Conservation (phyloP, 2,797 vertebrate genomes). For the Manis crassicaudata region DNA sequence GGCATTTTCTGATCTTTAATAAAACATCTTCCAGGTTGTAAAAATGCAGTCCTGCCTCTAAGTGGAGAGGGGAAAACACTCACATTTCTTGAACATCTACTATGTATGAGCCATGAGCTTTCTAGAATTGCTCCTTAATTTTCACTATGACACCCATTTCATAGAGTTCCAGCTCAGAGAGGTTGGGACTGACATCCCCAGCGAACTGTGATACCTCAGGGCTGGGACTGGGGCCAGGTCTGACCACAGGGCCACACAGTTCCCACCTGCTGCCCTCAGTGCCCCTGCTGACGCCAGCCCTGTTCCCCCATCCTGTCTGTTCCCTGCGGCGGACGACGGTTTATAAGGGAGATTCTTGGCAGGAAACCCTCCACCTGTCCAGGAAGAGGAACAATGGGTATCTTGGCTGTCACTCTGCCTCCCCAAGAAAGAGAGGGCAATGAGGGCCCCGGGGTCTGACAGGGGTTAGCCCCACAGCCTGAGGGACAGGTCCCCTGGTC, state of each 20-base stretch:
- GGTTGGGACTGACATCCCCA: background rate
- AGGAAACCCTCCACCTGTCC: background rate
- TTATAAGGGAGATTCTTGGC: background rate
- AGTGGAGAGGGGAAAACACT: background rate
- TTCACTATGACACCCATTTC: background rate
- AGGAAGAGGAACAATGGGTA: background rate
- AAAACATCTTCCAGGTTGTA: background rate
- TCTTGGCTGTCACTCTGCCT: background rate
- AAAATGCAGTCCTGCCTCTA: background rate
- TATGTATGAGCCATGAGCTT: background rate
- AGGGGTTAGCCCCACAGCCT: background rate
- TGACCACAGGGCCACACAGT: background rate
- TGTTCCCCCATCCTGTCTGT: background rate
- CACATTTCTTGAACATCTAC: background rate
- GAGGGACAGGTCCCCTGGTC: background rate
- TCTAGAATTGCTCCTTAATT: background rate
- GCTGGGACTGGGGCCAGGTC: background rate
- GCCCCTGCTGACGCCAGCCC: background rate
- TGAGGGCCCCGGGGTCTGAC: background rate
- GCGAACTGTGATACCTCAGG: background rate
- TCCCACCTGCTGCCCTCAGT: background rate
- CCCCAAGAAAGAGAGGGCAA: background rate
- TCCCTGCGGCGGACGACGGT: background rate
- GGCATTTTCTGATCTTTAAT: background rate
- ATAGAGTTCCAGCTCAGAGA: background rate